Evolutionary conservation across 2,113 vertebrate species (phyloP), one percentile per base, ranked within the genome.

Genomic region (Coreoperca whiteheadi): DNA sequence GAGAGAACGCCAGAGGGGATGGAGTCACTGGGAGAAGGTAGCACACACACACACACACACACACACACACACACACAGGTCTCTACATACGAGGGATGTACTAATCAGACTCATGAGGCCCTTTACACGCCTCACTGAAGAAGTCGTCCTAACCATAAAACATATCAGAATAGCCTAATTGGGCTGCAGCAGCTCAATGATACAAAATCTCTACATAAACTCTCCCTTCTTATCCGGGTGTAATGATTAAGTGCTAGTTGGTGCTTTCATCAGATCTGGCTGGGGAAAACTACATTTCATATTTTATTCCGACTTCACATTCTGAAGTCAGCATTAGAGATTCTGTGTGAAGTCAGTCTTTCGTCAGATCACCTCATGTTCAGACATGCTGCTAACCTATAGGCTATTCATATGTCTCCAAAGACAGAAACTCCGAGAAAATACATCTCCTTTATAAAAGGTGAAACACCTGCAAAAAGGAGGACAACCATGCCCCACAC

Each of bases 91-190:
- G 8, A 76, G 73, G 15, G 0, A 39, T 79, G 46, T 69, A 67
- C 87, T 90, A 88, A 90, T 93, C 84, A 90, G 79, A 81, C 88
- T 90, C 88, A 84, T 80, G 86, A 88, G 89, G 82, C 76, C 59
- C 78, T 84, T 92, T 79, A 91, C 69, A 77, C 11, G 75, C 56
- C 81, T 79, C 53, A 66, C 41, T 83, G 50, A 77, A 72, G 74
- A 76, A 81, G 60, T 67, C 46, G 16, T 82, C 83, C 67, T 73
- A 50, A 23, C 30, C 74, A 76, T 82, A 57, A 72, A 56, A 84
- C 66, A 81, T 34, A 86, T 87, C 67, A 60, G 28, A 84, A 64
- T 20, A 46, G 51, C 18, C 77, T 85, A 88, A 87, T 82, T 87
- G 78, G 86, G 48, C 70, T 41, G n/a, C 28, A 63, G 64, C 21